Evolutionary conservation across 2,113 vertebrate genomes (phyloP), one percentile per base, ranked within the genome.

Genomic region (Trichomycterus rosablanca): DNA sequence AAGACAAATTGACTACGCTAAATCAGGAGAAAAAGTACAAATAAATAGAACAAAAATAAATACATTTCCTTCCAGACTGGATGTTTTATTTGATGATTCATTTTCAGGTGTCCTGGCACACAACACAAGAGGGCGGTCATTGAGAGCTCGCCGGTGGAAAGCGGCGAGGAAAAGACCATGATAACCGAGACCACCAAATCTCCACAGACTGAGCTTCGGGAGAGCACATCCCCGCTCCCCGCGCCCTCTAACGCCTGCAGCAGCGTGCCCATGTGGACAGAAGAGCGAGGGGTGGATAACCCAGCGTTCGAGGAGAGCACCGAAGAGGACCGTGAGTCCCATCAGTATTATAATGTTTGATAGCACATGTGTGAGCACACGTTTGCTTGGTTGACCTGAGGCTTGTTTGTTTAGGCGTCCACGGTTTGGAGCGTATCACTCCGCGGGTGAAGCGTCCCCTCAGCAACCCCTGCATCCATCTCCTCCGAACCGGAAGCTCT

Each of bases 241-340:
- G 56, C 46, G 4, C 71, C 72, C 49, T 72, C 78, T 16, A 72
- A 74, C 37, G 76, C 75, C 44, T 78, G 83, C 0, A 68, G 81
- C 0, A 68, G 85, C 7, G 83, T 85, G 23, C 84, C 91, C 0
- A 4, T 68, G 0, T 94, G 93, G 92, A 84, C 86, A 0, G 90
- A 95, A 0, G 92, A 95, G 10, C 86, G 91, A 0, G 70, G 92
- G 63, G 83, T 93, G 1, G 94, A 98, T 79, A 98, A 96, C 80
- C 92, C 89, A 0, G 90, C 92, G 74, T 97, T 95, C 23, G 95
- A 98, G 70, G 95, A 95, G 83, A 92, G 61, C 81, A 81, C 84
- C 0, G 84, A 86, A 61, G 84, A 92, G 60, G 93, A 97, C 70
- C 86, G 95, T 98, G 87, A 74, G 93, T 90, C 35, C 72, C 39